These are phyloP conservation scores for Drosophila leontia DNA, from an alignment of 1,140 invertebrate species.

Conservation along the genomic window DNA sequence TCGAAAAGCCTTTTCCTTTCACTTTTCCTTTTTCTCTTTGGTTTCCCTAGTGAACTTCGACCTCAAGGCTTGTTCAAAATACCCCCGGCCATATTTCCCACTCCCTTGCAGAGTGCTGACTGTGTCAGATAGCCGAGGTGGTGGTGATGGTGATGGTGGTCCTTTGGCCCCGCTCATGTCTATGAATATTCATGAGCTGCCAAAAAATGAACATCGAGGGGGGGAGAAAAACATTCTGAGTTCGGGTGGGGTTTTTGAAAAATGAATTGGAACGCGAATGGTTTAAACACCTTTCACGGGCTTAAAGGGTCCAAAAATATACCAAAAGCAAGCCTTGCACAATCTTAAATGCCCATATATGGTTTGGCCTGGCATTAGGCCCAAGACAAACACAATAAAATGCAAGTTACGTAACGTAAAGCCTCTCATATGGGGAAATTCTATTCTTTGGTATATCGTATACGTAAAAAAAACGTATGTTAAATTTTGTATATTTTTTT, in stretches of 20 bases:
- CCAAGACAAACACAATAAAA: too few species aligned
- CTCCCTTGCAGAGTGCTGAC: slow-evolving; percentile 39
- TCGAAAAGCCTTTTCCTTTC: not conserved
- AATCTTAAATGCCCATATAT: too few species aligned
- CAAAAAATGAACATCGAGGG: slow-evolving; percentile 61
- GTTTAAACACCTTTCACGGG: slow-evolving; percentile 19
- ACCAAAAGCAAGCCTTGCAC: too few species aligned
- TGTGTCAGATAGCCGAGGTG: slow-evolving; percentile 57
- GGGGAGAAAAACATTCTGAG: slow-evolving; percentile 17
- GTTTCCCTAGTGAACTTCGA: not conserved
- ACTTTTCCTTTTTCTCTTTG: too few species aligned
- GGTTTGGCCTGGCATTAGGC: too few species aligned
- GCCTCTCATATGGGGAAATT: too few species aligned
- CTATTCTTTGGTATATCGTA: too few species aligned
- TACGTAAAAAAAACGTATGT: too few species aligned
- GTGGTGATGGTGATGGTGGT: slow-evolving; percentile 5
- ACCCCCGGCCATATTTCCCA: slow-evolving; percentile 24
- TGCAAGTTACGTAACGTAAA: too few species aligned
- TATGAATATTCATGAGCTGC: slow-evolving; percentile 80
- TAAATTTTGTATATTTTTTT: too few species aligned
- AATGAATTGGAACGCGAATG: slow-evolving; percentile 47
- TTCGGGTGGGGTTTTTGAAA: slow-evolving; percentile 30
- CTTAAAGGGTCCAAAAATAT: slow-evolving; percentile 11
- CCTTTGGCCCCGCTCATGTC: slow-evolving; percentile 74
- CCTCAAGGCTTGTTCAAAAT: slow-evolving; percentile 35